Conservation (phyloP, 2,113 vertebrate genomes). For the Oceanites oceanicus region DNA sequence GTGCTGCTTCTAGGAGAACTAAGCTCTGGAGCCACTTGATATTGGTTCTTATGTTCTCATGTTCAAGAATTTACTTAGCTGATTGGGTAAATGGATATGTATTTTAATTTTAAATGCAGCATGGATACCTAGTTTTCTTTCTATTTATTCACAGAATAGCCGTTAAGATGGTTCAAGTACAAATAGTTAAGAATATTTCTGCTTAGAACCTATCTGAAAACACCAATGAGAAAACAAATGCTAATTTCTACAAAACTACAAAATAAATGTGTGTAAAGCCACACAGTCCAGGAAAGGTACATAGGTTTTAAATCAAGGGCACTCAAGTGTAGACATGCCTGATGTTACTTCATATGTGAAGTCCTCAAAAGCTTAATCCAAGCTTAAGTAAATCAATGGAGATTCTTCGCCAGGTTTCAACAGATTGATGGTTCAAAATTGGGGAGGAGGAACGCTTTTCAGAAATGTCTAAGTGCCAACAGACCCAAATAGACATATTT, state of each 20-base stretch:
- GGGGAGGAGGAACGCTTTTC: background rate
- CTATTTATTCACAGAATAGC: background rate
- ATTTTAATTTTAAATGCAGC: background rate
- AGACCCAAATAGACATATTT: background rate
- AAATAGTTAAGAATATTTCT: background rate
- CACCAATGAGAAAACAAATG: background rate
- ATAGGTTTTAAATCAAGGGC: background rate
- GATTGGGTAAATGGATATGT: background rate
- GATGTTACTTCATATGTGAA: background rate
- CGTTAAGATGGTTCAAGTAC: background rate
- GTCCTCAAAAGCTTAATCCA: background rate
- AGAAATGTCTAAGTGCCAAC: background rate
- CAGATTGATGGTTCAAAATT: background rate
- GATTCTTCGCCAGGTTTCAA: background rate
- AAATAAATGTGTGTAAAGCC: background rate
- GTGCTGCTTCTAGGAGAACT: background rate
- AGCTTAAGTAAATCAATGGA: background rate
- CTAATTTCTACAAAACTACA: background rate
- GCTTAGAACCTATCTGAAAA: background rate
- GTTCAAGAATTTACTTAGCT: background rate
- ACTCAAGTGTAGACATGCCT: background rate
- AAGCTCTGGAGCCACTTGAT: background rate
- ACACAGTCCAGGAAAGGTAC: background rate
- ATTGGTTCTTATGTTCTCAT: background rate
- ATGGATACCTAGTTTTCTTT: background rate